Base-by-base conservation (phyloP, 2,888 invertebrate species). In the Drosophila setosimentum region DNA sequence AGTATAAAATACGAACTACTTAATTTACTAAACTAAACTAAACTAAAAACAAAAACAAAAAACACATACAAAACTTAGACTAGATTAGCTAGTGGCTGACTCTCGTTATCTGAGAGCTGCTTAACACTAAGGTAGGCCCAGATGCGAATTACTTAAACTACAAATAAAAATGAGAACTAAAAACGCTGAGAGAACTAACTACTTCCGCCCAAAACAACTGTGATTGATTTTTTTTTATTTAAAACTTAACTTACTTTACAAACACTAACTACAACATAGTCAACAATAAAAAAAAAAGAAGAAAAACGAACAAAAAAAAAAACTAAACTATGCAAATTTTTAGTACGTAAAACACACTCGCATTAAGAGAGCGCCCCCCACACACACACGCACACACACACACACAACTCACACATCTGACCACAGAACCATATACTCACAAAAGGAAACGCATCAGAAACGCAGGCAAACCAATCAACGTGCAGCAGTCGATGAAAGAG, bases 191-290 rank as follows among this genome's bases (percentile, higher is more conserved):
- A 73, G 68, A 76, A 73, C 83, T 85, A 73, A 84, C 90, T 89
- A 92, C 91, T 89, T 92, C 92, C 92, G 92, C 92, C 92, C 92
- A 92, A 91, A 85, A 92, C 90, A 92, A 91, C 92, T 92, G 92
- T 92, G 92, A 92, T 92, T 91, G 91, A 92, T 89, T 90, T 87
- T 85, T 88, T 81, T 75, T 75, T 66, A 67, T 63, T 68, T 57
- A 63, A 74, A 81, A 70, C 67, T 75, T 80, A 78, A 73, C 76
- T 83, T 80, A 82, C 67, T 77, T 82, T 68, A 80, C 70, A 66
- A 61, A 50, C 18, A 72, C 78, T 71, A 75, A 78, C 54, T 59
- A 72, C 68, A 58, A 60, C 33, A 80, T 86, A 82, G 87, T 82
- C 83, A 82, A 63, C 62, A 70, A 76, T 49, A 68, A 65, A 42